Evolutionary conservation across 2,888 invertebrate species (phyloP).

Genomic region (Seladonia tumulorum): DNA sequence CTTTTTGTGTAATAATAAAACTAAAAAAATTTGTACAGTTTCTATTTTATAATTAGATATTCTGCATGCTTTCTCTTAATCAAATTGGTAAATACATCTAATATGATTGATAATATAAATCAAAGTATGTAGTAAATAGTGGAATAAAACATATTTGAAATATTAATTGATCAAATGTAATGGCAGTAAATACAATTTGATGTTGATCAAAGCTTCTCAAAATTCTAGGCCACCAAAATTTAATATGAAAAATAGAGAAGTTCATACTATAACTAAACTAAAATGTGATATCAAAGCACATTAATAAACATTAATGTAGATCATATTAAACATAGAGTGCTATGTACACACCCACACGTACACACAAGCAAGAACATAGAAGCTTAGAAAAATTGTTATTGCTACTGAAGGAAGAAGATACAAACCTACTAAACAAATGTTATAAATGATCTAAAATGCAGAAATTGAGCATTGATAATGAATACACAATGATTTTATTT

Average conservation of each 20-base stretch:
- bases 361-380: conserved; percentile 21
- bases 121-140: not conserved
- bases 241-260: not conserved
- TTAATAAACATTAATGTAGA: conserved; percentile 44
- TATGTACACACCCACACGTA: conserved; percentile 23
- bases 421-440: conserved; percentile 27
- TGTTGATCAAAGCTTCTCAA: conserved; percentile 10
- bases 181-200: not conserved
- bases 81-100: conserved; percentile 6
- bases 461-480: conserved; percentile 17
- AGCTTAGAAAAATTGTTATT: conserved; percentile 37
- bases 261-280: not conserved
- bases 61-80: not conserved
- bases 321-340: conserved; percentile 29
- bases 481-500: conserved; percentile 5
- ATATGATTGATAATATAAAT: not conserved
- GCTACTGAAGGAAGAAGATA: conserved; percentile 7
- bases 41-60: conserved; percentile 15
- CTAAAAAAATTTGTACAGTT: not conserved
- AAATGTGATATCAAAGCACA: conserved; percentile 31
- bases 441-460: conserved; percentile 23
- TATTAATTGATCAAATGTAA: not conserved
- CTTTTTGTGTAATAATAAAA: not conserved
- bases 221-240: conserved; percentile 26
- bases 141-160: not conserved